These are phyloP conservation scores for Dioctria rufipes DNA, from an alignment of 2,888 invertebrate species.

Conservation along the genomic window DNA sequence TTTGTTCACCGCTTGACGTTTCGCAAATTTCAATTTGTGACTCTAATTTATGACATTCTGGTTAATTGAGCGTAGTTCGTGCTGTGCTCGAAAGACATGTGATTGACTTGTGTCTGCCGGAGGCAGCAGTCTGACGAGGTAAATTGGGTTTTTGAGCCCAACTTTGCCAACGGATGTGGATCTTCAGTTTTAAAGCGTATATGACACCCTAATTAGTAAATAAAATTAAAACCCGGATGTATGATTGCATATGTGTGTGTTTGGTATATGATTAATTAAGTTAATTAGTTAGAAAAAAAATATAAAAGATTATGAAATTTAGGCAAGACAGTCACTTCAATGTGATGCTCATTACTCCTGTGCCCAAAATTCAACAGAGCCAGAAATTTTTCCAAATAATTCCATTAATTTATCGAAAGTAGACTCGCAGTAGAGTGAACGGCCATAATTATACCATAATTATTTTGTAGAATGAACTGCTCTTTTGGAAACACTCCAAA, in stretches of 20 bases:
- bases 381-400: no score
- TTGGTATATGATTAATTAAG: not conserved
- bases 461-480: no score
- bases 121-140: slow-evolving; percentile 9
- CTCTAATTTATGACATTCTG: slow-evolving; percentile 44
- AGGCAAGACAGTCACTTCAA: no score
- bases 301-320: no score
- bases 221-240: slow-evolving; percentile 56
- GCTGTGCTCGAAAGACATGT: slow-evolving; percentile 16
- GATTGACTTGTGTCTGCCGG: slow-evolving; percentile 39
- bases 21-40: slow-evolving; percentile 40
- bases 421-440: no score
- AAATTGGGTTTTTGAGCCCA: not conserved
- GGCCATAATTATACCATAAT: no score
- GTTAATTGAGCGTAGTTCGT: slow-evolving; percentile 37
- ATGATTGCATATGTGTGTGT: not conserved
- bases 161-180: slow-evolving; percentile 27
- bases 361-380: no score
- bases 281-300: no score
- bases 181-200: slow-evolving; percentile 41
- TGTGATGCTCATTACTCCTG: no score
- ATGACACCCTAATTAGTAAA: slow-evolving; percentile 57
- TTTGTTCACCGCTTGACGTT: slow-evolving; percentile 29
- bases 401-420: no score
- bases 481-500: no score